phyloP scores from a whole-genome alignment of 2,113 vertebrate genomes.

The Melanotaenia duboulayi region DNA sequence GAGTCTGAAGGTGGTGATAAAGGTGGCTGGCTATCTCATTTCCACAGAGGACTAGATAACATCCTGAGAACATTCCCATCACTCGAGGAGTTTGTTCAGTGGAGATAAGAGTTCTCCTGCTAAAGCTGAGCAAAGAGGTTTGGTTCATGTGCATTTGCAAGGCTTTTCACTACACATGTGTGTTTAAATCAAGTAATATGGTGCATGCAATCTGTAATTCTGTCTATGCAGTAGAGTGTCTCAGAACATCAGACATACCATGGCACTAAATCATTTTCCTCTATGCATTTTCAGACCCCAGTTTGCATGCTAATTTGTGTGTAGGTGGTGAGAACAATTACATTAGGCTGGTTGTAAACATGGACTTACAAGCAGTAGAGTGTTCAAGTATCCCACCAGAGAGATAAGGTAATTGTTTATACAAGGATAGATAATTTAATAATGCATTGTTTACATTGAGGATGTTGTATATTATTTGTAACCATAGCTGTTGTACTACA shows the following conservation, averaged over 20 bases:
- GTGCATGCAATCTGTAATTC: conserved; percentile 13
- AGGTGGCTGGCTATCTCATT: conserved; percentile 72
- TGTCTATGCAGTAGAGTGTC: conserved; percentile 19
- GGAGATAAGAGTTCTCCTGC: conserved; percentile 66
- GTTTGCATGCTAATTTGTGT: conserved; percentile 69
- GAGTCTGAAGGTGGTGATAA: conserved; percentile 69
- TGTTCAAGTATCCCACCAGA: conserved; percentile 52
- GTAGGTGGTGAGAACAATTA: conserved; percentile 76
- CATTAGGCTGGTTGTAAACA: conserved; percentile 71
- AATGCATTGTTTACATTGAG: conserved; percentile 38
- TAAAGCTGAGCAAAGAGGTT: conserved; percentile 34
- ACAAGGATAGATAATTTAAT: conserved; percentile 47
- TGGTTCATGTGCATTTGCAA: conserved; percentile 28
- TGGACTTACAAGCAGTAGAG: conserved; percentile 64
- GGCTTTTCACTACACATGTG: conserved; percentile 18
- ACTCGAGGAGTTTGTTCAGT: conserved; percentile 70
- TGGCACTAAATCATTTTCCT: conserved; percentile 47
- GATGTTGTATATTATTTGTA: conserved; percentile 22
- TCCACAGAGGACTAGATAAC: conserved; percentile 76
- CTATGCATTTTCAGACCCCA: conserved; percentile 55
- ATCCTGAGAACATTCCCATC: conserved; percentile 78
- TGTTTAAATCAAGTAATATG: conserved; percentile 23
- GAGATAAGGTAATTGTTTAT: conserved; percentile 57
- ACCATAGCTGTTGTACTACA: conserved; percentile 4
- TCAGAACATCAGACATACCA: conserved; percentile 47